Base-by-base conservation (phyloP, 2,113 vertebrate species). In the Lepus americanus region DNA sequence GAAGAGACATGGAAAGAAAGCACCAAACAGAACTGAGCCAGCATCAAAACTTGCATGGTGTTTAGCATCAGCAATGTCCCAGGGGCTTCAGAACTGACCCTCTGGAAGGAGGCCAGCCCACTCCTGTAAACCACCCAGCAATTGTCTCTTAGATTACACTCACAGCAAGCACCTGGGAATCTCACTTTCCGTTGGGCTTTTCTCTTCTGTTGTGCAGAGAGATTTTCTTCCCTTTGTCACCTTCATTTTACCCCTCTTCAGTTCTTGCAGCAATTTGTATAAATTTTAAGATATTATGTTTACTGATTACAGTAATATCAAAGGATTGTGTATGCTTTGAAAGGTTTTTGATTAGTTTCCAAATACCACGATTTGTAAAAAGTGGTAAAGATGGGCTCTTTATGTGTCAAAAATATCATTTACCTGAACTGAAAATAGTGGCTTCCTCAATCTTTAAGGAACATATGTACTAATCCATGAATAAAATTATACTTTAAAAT, bases 391-490 rank as follows among this genome's bases (percentile, higher is more conserved):
- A 76, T 27, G 55, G 3, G 16, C 13, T 69, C 36, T 81, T 80
- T 69, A 92, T 17, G 27, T 9, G 78, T 13, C 27, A 36, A 96
- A 44, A 91, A 27, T 49, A 76, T 22, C 44, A 61, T 44, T 67
- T 66, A 72, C n/a, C 79, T 73, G 66, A 67, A 82, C 31, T 31
- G 69, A 85, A 96, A 94, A 76, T 36, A 83, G 1, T 78, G 23
- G 11, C 19, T 83, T 83, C 83, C 49, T 89, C n/a, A 80, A 67
- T 77, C 86, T 69, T 92, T 94, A 84, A 87, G 23, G 23, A 92
- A 89, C 6, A 79, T 2, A 73, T 64, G 9, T 9, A 66, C 3
- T 84, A 59, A 59, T 33, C 49, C 59, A 74, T 61, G 19, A 84
- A 95, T 66, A 84, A 82, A 94, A 70, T 53, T 55, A 87, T 1